These are phyloP conservation scores for Holothuria glaberrima DNA, from an alignment of 35 echinoderm and acorn worm species.

Conservation along the genomic window DNA sequence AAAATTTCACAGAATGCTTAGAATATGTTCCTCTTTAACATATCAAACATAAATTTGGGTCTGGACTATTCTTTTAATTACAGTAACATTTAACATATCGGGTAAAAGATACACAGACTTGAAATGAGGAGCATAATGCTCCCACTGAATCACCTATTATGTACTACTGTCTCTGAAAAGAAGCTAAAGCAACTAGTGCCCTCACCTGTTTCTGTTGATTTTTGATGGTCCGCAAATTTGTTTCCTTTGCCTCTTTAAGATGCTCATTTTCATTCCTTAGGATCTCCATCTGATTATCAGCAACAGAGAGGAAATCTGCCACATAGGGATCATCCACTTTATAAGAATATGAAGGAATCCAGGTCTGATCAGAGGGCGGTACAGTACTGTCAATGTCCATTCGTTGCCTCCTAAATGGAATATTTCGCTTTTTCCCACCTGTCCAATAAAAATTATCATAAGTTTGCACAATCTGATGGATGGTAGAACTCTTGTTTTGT, in stretches of 20 bases:
- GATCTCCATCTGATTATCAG: slow-evolving; percentile 75
- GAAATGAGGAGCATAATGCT: too few species aligned
- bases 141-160: too few species aligned
- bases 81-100: too few species aligned
- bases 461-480: too few species aligned
- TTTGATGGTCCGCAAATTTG: slow-evolving; percentile 71
- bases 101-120: too few species aligned
- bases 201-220: slow-evolving; percentile 88
- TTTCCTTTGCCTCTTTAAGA: slow-evolving; percentile 65
- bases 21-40: too few species aligned
- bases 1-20: too few species aligned
- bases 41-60: too few species aligned
- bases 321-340: slow-evolving; percentile 83
- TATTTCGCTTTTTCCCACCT: slow-evolving; percentile 92
- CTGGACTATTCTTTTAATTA: too few species aligned
- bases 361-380: slow-evolving; percentile 10
- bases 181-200: neutral
- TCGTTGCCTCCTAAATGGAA: slow-evolving; percentile 90
- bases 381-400: slow-evolving; percentile 95
- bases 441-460: neutral
- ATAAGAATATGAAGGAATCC: slow-evolving; percentile 27
- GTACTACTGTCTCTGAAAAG: too few species aligned
- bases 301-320: slow-evolving; percentile 77
- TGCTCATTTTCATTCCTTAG: slow-evolving; percentile 62
- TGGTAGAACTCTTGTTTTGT: too few species aligned